phyloP scores from a whole-genome alignment of 1,140 invertebrate species.

The Solenopsis fugax region DNA sequence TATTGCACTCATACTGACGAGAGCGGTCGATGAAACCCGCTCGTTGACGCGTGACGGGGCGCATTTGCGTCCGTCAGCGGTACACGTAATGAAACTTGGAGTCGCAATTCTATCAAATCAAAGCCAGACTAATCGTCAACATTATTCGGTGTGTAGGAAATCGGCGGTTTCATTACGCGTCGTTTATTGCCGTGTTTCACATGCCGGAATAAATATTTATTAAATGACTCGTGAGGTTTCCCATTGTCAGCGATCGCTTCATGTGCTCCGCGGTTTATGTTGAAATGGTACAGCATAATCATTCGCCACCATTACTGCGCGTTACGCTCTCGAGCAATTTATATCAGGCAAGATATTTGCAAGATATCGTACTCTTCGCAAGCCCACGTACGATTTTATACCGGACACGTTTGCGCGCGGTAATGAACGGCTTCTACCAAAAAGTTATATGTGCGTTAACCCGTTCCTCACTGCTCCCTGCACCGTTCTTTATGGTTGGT shows the following conservation, averaged over 20 bases:
- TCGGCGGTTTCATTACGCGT: slow-evolving; percentile 71
- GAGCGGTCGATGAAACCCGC: slow-evolving; percentile 61
- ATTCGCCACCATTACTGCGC: neutral
- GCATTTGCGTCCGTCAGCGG: slow-evolving; percentile 31
- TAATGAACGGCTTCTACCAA: slow-evolving; percentile 65
- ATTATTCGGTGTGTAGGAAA: slow-evolving; percentile 62
- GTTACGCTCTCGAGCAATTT: neutral
- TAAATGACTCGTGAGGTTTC: slow-evolving; percentile 32
- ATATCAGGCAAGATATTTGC: neutral
- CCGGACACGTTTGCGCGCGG: slow-evolving; percentile 37
- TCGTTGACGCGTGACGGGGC: slow-evolving; percentile 57
- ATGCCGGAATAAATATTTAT: slow-evolving; percentile 68
- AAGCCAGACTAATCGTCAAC: slow-evolving; percentile 75
- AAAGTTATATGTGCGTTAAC: slow-evolving; percentile 51
- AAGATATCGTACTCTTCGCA: slow-evolving; percentile 6
- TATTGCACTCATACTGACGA: slow-evolving; percentile 69
- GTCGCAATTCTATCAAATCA: slow-evolving; percentile 73
- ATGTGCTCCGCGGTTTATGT: neutral
- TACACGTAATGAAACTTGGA: slow-evolving; percentile 72
- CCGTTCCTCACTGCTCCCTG: slow-evolving; percentile 53
- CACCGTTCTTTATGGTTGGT: slow-evolving; percentile 61
- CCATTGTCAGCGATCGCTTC: neutral
- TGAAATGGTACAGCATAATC: neutral
- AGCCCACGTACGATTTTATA: slow-evolving; percentile 56
- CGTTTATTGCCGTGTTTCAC: slow-evolving; percentile 23